Percentiles rank a stretch among this genome's conserved stretches.
These are phyloP conservation scores for Rhea americana DNA, from an alignment of 2,113 vertebrate genomes.

Conservation along the genomic window DNA sequence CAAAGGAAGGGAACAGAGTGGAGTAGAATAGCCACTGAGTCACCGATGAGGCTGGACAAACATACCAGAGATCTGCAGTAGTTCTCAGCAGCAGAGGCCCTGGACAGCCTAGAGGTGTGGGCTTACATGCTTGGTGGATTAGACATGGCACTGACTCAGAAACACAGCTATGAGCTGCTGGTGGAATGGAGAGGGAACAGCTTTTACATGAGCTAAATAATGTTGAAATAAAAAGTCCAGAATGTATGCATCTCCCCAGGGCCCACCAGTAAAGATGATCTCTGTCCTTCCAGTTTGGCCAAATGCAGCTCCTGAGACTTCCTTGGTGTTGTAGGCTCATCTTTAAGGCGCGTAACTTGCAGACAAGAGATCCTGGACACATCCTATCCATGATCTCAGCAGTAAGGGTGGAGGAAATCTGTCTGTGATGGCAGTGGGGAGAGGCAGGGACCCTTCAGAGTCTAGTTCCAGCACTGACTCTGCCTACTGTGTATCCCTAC, in stretches of 20 bases:
- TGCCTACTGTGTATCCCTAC: not conserved
- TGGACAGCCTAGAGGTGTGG: slow-evolving; percentile 4
- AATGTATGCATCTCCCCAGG: not conserved
- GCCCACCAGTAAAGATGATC: not conserved
- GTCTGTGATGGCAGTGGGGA: not conserved
- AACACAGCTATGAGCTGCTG: not conserved
- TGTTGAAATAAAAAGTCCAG: not conserved
- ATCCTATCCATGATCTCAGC: not conserved
- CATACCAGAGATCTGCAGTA: not conserved
- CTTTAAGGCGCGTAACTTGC: not conserved
- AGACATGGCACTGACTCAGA: slow-evolving; percentile 20
- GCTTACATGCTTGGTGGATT: slow-evolving; percentile 28
- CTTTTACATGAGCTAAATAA: not conserved
- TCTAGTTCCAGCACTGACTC: not conserved
- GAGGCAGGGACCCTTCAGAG: not conserved
- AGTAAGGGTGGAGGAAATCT: not conserved
- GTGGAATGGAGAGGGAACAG: not conserved
- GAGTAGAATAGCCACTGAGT: slow-evolving; percentile 6
- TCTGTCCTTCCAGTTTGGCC: not conserved
- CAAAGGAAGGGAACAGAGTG: not conserved
- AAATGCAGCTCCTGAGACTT: not conserved
- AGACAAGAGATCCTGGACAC: not conserved
- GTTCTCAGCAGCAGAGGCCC: not conserved
- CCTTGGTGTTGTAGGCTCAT: not conserved
- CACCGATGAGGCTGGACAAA: not conserved